Conservation (phyloP, 2,888 invertebrate genomes). For the Bugula neritina region DNA sequence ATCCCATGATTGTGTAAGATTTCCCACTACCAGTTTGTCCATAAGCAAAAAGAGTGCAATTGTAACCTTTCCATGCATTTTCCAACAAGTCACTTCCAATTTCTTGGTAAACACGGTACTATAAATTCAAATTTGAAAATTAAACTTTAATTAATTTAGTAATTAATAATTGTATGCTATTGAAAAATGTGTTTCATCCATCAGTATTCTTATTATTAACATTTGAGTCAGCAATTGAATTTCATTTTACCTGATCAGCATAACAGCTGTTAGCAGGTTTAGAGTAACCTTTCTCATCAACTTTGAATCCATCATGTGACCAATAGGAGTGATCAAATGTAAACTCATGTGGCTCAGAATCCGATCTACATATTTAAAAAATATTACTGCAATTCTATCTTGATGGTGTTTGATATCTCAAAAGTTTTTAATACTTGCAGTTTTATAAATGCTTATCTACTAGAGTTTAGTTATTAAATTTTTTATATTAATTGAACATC, state of each 20-base stretch:
- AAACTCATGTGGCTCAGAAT: slow-evolving; percentile 26
- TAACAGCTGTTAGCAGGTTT: slow-evolving; percentile 28
- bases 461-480: too few relatives aligned
- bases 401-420: too few relatives aligned
- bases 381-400: too few relatives aligned
- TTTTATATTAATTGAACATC: too few relatives aligned
- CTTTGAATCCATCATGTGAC: slow-evolving; percentile 32
- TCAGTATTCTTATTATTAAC: not conserved
- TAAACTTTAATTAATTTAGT: not conserved
- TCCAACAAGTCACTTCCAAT: slow-evolving; percentile 42
- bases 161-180: too few relatives aligned
- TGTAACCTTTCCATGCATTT: slow-evolving; percentile 48
- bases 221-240: not conserved
- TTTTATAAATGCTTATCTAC: too few relatives aligned
- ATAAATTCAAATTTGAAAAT: too few relatives aligned
- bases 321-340: slow-evolving; percentile 32
- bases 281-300: slow-evolving; percentile 29
- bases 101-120: slow-evolving; percentile 39
- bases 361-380: not conserved
- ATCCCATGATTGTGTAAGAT: slow-evolving; percentile 47
- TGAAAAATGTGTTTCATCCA: too few relatives aligned
- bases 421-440: too few relatives aligned
- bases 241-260: slow-evolving; percentile 31
- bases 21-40: slow-evolving; percentile 48
- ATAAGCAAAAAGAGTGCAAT: slow-evolving; percentile 46